Evolutionary conservation across 1,140 invertebrate genomes (phyloP).

Genomic region (Pachypsylla venusta): DNA sequence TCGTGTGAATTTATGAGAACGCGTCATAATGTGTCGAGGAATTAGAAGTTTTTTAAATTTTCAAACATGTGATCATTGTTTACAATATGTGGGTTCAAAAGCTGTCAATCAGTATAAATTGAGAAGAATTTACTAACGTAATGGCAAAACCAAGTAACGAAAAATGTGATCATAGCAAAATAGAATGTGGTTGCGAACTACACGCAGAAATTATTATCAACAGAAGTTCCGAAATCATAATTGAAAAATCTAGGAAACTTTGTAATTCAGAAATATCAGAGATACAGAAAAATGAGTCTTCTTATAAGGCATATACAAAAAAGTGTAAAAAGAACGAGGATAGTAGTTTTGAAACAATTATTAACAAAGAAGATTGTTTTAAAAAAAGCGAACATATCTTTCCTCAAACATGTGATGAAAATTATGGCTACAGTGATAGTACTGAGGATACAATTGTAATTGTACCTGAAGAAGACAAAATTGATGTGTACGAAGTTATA

Average conservation of each 20-base stretch:
- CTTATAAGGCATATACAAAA: not conserved
- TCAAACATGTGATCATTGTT: no score
- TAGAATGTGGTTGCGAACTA: not conserved
- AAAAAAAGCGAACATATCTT: constrained; percentile 1
- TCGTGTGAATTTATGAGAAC: no score
- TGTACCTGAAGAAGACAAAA: not conserved
- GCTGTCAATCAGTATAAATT: no score
- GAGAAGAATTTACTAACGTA: no score
- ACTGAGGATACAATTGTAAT: no score
- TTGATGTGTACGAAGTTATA: constrained; percentile 3
- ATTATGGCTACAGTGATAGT: not conserved
- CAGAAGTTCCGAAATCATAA: constrained; percentile 1
- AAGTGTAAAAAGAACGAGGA: constrained; percentile 9
- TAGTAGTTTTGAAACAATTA: constrained; percentile 4
- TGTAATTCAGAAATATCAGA: not conserved
- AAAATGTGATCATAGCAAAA: not conserved
- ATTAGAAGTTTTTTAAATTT: no score
- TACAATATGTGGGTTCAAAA: no score
- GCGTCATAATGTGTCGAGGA: no score
- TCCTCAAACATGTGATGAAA: not conserved
- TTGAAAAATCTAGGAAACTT: not conserved
- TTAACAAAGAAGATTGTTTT: constrained; percentile 6
- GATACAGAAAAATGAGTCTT: not conserved
- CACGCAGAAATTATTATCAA: constrained; percentile 6
- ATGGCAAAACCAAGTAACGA: not conserved